These are phyloP conservation scores for Eugnorisma glareosa DNA, from an alignment of 2,888 invertebrate genomes.

Conservation along the genomic window DNA sequence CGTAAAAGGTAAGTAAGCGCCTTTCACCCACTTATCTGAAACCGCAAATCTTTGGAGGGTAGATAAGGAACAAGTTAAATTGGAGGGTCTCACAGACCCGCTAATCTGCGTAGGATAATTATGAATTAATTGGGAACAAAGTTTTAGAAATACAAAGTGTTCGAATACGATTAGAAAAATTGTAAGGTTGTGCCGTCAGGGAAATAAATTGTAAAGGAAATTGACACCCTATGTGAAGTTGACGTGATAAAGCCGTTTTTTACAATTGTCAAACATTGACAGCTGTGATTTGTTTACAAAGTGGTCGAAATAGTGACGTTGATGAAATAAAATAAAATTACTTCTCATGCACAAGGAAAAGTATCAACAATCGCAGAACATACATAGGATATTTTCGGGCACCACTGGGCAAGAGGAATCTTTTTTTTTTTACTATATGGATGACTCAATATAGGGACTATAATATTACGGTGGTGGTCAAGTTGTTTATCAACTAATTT, in stretches of 20 bases:
- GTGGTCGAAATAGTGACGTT: neutral
- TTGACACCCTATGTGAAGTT: neutral
- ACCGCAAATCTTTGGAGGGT: constrained; percentile 33
- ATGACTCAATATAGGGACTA: neutral
- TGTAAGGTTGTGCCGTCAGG: too few relatives aligned
- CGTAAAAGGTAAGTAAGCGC: constrained; percentile 27
- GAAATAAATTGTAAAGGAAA: accelerated
- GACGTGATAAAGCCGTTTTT: neutral
- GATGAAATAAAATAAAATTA: neutral
- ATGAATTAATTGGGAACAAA: constrained; percentile 25
- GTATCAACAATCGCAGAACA: neutral
- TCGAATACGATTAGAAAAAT: neutral
- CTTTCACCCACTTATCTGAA: constrained; percentile 44
- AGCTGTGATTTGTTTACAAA: neutral
- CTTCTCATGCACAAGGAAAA: neutral
- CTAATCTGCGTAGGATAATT: constrained; percentile 26
- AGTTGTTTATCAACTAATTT: too few relatives aligned
- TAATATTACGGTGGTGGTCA: neutral
- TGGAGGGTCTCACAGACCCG: constrained; percentile 18
- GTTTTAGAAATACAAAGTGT: neutral
- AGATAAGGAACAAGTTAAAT: constrained; percentile 49
- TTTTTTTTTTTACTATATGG: neutral
- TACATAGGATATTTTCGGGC: neutral
- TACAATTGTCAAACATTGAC: neutral
- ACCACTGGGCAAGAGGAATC: neutral